Conservation (phyloP, 2,888 invertebrate species). For the Enoplolaimus lenunculus region DNA sequence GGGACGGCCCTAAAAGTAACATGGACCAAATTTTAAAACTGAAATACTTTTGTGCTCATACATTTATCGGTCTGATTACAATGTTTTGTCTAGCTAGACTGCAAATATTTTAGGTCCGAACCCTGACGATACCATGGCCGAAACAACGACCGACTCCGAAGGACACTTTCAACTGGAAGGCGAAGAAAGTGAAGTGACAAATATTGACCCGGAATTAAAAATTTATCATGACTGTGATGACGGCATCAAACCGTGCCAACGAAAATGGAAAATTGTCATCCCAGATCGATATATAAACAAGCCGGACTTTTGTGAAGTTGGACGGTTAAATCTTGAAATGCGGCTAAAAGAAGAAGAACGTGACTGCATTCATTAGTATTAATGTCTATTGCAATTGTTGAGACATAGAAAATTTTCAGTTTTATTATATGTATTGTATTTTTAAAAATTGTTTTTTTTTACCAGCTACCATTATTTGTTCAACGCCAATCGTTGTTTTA, state of each 20-base stretch:
- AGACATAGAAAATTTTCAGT: no score
- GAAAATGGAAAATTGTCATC: background rate
- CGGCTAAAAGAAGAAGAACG: background rate
- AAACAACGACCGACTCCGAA: background rate
- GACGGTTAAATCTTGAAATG: constrained; percentile 3
- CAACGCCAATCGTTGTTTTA: no score
- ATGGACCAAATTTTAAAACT: no score
- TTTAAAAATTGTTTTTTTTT: no score
- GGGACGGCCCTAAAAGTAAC: no score
- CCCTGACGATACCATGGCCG: constrained; percentile 11
- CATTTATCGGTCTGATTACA: no score
- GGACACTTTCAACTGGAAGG: constrained; percentile 2
- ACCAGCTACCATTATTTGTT: no score
- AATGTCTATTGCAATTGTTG: no score
- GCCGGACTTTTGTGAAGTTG: background rate
- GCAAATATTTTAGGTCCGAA: constrained; percentile 16
- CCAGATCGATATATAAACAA: background rate
- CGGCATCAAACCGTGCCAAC: constrained; percentile 12
- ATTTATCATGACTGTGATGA: constrained; percentile 15
- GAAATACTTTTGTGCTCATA: no score
- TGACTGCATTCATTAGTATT: constrained; percentile 14
- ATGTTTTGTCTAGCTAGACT: no score
- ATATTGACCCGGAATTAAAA: constrained; percentile 9
- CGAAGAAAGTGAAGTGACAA: background rate
- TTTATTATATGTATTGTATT: no score